Conservation (phyloP, 2,797 vertebrate genomes). For the Champsocephalus gunnari region DNA sequence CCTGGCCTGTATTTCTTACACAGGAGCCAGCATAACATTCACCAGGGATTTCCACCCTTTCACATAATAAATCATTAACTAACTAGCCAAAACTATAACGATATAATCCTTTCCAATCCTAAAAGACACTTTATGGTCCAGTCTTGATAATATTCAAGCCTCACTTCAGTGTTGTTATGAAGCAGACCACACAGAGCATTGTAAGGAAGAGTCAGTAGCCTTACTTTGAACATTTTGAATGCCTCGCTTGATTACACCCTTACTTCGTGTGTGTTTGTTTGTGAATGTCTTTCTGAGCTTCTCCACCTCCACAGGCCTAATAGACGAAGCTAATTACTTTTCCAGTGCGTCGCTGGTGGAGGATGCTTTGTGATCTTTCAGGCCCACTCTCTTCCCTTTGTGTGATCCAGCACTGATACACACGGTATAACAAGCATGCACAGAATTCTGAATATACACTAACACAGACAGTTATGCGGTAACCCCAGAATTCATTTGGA, state of each 20-base stretch:
- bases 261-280: not conserved
- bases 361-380: constrained; percentile 32
- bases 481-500: not conserved
- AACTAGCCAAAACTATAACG: not conserved
- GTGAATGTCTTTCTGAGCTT: not conserved
- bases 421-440: not conserved
- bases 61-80: no score
- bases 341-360: not conserved
- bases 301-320: constrained; percentile 23
- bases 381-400: constrained; percentile 13
- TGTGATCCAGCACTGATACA: constrained; percentile 5
- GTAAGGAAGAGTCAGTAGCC: not conserved
- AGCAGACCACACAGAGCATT: not conserved
- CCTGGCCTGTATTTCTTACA: constrained; percentile 29
- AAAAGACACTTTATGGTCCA: not conserved
- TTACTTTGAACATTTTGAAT: constrained; percentile 14
- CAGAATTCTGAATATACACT: not conserved
- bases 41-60: not conserved
- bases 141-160: not conserved
- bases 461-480: not conserved
- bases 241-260: not conserved
- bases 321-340: constrained; percentile 45
- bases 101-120: not conserved
- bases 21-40: not conserved
- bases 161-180: not conserved